Evolutionary conservation across 2,113 vertebrate species (phyloP), one percentile per base, ranked within the genome.

Genomic region (Crotalus tigris): DNA sequence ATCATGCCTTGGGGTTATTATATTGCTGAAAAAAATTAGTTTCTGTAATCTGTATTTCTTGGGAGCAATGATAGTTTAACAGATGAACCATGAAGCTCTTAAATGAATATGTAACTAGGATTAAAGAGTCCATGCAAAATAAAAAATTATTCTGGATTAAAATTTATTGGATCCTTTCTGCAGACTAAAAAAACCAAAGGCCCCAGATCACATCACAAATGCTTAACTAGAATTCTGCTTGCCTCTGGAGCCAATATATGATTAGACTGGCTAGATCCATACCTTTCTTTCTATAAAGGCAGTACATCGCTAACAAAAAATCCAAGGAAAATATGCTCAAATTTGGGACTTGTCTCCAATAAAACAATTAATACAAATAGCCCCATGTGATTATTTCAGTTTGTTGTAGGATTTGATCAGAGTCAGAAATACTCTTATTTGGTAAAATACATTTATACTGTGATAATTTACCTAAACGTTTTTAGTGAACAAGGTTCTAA

Each of bases 371-470:
- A 94, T n/a, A 57, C 12, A 86, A 88, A 64, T 69, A 90, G 95
- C 93, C 94, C 58, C 94, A 90, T 0, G 1, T 58, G 75, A 59
- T 87, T 53, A 46, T 0, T 86, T 93, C 15, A 57, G 33, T 7
- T 9, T 90, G 21, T 54, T 93, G 81, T 88, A 59, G 24, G 51
- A 96, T 93, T 5, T 93, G 93, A 81, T 64, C 29, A 64, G 2
- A 94, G 69, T 87, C 92, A 88, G 94, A 94, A 95, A 91, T 19
- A 96, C 90, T 61, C 93, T 91, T 88, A 61, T 0, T 0, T 90
- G 93, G 94, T 46, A 95, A 39, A 59, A 33, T 39, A 87, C 0
- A 94, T 44, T 81, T 92, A 33, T 86, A 53, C 1, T 44, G 3
- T 33, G 90, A 53, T 81, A 91, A 64, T 19, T 91, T 64, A 33